Percentiles rank a stretch among this genome's conserved stretches.
Evolutionary conservation across 2,888 invertebrate species (phyloP).

Genomic region (Trimorus sp.): DNA sequence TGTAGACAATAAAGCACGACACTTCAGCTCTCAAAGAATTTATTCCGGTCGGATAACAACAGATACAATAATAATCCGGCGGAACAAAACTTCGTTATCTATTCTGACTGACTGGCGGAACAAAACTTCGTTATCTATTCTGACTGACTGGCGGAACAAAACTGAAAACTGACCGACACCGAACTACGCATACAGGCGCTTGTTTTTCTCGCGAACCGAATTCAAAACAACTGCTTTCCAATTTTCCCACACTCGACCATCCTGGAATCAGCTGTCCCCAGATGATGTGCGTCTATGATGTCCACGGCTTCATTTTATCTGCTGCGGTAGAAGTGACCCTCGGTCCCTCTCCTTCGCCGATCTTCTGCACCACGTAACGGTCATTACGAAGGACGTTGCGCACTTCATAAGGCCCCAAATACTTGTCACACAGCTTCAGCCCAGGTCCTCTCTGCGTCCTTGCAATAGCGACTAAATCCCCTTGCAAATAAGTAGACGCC

Average conservation of each 20-base stretch:
- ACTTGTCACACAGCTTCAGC: slow-evolving; percentile 58
- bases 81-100: too few relatives aligned
- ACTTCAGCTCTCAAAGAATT: too few relatives aligned
- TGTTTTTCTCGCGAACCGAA: too few relatives aligned
- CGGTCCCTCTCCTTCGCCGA: slow-evolving; percentile 56
- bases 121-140: too few relatives aligned
- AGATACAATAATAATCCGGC: too few relatives aligned
- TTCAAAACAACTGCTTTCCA: too few relatives aligned
- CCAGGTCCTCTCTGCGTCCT: slow-evolving; percentile 62
- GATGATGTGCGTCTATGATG: not conserved
- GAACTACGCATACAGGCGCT: too few relatives aligned
- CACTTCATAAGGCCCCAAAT: slow-evolving; percentile 60
- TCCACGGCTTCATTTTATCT: slow-evolving; percentile 60
- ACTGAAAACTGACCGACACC: too few relatives aligned
- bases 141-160: too few relatives aligned
- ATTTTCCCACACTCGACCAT: slow-evolving; percentile 22
- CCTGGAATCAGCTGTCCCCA: slow-evolving; percentile 23
- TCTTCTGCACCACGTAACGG: slow-evolving; percentile 48
- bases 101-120: too few relatives aligned
- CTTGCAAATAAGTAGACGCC: slow-evolving; percentile 37
- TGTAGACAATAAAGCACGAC: too few relatives aligned
- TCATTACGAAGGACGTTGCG: slow-evolving; percentile 44
- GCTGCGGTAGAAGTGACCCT: slow-evolving; percentile 46
- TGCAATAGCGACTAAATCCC: slow-evolving; percentile 64
- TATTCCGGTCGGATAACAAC: too few relatives aligned